These are phyloP conservation scores for Oreohelix idahoensis DNA, from an alignment of 1,140 invertebrate genomes.

Conservation along the genomic window DNA sequence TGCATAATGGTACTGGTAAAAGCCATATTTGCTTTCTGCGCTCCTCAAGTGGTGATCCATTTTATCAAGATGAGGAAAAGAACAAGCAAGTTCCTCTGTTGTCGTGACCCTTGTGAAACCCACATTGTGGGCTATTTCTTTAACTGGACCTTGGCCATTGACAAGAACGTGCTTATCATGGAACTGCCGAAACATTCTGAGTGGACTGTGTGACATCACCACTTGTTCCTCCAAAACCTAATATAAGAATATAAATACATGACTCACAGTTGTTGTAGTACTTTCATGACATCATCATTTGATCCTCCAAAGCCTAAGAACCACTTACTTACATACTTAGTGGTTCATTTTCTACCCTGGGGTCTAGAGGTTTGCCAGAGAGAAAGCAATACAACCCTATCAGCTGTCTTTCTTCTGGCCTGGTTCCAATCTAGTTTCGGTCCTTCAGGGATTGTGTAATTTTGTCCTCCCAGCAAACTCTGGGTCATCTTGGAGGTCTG, in stretches of 20 bases:
- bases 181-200: slow-evolving; percentile 79
- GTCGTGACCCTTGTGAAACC: slow-evolving; percentile 80
- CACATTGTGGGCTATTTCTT: slow-evolving; percentile 79
- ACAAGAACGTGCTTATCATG: slow-evolving; percentile 81
- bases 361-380: no score
- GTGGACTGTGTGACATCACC: slow-evolving; percentile 82
- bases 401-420: no score
- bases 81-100: slow-evolving; percentile 78
- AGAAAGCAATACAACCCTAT: no score
- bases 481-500: no score
- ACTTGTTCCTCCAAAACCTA: slow-evolving; percentile 79
- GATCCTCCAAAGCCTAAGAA: no score
- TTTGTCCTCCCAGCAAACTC: no score
- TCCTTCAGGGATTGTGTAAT: no score
- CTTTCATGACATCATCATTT: background rate
- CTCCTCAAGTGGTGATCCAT: slow-evolving; percentile 79
- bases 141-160: slow-evolving; percentile 81
- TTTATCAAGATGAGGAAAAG: slow-evolving; percentile 81
- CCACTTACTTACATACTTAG: no score
- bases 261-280: background rate
- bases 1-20: no score
- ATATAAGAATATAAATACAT: background rate
- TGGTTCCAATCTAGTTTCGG: no score
- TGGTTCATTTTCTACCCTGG: no score
- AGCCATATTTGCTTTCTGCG: no score